Base-by-base conservation (phyloP, 2,113 vertebrate genomes). In the Trematomus loennbergii region DNA sequence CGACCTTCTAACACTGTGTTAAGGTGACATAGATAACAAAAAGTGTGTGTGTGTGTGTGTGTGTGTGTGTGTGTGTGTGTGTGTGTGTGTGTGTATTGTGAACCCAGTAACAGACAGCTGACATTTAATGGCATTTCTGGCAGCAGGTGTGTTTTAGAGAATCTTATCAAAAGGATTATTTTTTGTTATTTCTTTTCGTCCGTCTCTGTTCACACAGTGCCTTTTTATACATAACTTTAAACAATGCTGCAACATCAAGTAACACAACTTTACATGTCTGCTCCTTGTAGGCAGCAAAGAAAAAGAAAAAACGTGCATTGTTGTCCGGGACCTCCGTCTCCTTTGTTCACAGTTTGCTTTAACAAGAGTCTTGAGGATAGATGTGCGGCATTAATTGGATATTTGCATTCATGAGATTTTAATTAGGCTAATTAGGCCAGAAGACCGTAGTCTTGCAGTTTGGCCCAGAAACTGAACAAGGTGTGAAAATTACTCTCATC, bases 121-220 rank as follows among this genome's bases (percentile, higher is more conserved):
- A 91, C 89, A 89, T 91, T 91, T 87, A 83, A 79, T 87, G 84
- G 75, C 84, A 87, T 93, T 90, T 88, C 83, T 65, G 82, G 78
- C 83, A 77, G 86, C 65, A 79, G 82, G 84, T 89, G 87, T 72
- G 76, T 64, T 90, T 53, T 8, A 88, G 87, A 84, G 88, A 91
- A 85, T 91, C 83, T 79, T 83, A 81, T 87, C 89, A 83, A 85
- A 82, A 52, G 45, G 63, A 72, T 50, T 22, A 75, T 82, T 80
- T 85, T 54, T 61, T 49, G 66, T 78, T 72, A 7, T 29, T 62
- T 9, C 60, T 59, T 40, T 29, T 53, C 57, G 29, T 79, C 54
- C 43, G 48, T 71, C n/a, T 20, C 20, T 48, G 73, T 29, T 16
- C n/a, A 40, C 72, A 6, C 50, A 15, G n/a, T 65, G 36, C 8